Evolutionary conservation across 2,797 vertebrate species (phyloP), one percentile per base, ranked within the genome.

Genomic region (Lithobates sylvaticus): DNA sequence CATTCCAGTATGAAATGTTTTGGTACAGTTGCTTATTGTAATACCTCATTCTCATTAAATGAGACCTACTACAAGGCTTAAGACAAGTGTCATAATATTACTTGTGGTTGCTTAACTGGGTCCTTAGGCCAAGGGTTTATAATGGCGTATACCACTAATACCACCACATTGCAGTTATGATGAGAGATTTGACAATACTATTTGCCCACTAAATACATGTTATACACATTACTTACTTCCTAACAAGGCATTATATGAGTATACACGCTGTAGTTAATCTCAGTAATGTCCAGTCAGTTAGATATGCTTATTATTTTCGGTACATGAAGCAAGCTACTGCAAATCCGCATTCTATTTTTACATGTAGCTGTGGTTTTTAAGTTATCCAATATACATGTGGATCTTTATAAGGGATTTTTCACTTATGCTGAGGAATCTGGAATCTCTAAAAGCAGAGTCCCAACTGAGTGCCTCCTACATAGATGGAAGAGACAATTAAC

Each of bases 1-100:
- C 39, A 39, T 39, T 83, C 36, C 44, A 58, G 58, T 78, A 83
- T 78, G 7, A 73, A 78, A 74, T 54, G 47, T 61, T 79, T 83
- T 61, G 32, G 75, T 75, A 79, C 83, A 23, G 75, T 87, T 87
- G 80, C 80, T 78, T 69, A 16, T 87, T 73, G 85, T 80, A 87
- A 83, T 69, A 10, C 76, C 61, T 74, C 71, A n/a, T 69, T 58
- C 86, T 83, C 76, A 87, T 83, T 87, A 79, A 83, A 73, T 65
- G 36, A 83, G 54, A 68, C 67, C 65, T 76, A 83, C 9, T 39
- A 10, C 39, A 39, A 9, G 39, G 9, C 39, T 39, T 39, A 39
- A 67, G 78, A 78, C 74, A 77, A 83, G 74, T 75, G 68, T 81
- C 44, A 72, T 75, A 83, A 74, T 47, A 78, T 54, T 78, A 79